Evolutionary conservation across 53 echinoderm and acorn worm genomes (phyloP).

Genomic region (Holothuria scabra): DNA sequence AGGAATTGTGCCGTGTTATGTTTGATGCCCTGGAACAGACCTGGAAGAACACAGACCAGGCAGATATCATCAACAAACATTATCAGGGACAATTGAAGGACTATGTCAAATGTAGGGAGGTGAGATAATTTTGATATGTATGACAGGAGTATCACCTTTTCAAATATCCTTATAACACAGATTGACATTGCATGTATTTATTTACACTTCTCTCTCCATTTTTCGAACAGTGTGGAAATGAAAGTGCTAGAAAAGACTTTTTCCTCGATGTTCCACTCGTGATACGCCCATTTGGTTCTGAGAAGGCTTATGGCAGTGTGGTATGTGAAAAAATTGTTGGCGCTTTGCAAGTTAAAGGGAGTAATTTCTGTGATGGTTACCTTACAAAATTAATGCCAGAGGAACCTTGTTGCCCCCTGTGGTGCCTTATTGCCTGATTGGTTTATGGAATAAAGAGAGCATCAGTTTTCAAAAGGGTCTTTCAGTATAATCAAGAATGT

Average conservation of each 20-base stretch:
- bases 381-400: too few relatives aligned
- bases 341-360: too few relatives aligned
- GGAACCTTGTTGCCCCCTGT: too few relatives aligned
- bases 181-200: too few relatives aligned
- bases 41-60: constrained; percentile 93
- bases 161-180: neutral
- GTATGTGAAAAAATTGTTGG: constrained; percentile 43
- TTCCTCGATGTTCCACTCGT: constrained; percentile 93
- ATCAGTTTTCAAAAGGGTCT: too few relatives aligned
- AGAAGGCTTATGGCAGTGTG: constrained; percentile 90
- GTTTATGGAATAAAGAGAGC: too few relatives aligned
- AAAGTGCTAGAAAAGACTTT: constrained; percentile 92
- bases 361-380: too few relatives aligned
- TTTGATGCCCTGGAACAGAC: constrained; percentile 97
- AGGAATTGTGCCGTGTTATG: constrained; percentile 98
- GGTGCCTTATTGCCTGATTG: too few relatives aligned
- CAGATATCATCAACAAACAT: constrained; percentile 85
- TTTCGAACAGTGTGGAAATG: constrained; percentile 79
- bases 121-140: too few relatives aligned
- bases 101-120: constrained; percentile 98
- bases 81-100: constrained; percentile 98
- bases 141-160: too few relatives aligned
- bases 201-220: neutral
- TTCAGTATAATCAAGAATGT: too few relatives aligned
- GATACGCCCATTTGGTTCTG: constrained; percentile 92